Evolutionary conservation across 2,797 vertebrate genomes (phyloP), one percentile per base, ranked within the genome.

Genomic region (Enteromius paludinosus): DNA sequence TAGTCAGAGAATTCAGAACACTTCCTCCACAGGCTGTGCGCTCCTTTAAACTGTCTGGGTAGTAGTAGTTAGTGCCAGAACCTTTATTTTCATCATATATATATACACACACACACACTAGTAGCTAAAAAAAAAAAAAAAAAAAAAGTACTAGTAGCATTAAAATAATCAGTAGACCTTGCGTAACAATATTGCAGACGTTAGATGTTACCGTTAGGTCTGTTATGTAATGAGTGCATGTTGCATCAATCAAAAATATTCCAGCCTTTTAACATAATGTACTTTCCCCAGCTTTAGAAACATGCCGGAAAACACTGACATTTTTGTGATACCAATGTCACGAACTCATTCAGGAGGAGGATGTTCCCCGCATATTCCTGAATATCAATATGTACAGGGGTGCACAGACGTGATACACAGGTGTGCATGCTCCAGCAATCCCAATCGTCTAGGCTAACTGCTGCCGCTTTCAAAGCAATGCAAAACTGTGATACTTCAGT

Each of bases 201-300:
- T 52, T 20, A 54, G n/a, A 23, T 1, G 20, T 56, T 20, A 20
- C 7, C 2, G 49, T 9, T 38, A 52, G 18, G 33, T 12, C 64
- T 66, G 33, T 66, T n/a, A 12, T n/a, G 64, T 12, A 38, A 66
- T 14, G 5, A 6, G 3, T 2, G 61, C 6, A 62, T 65, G 64
- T 66, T 66, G 64, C 62, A 18, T 20, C 35, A 65, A 11, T 35
- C 62, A 1, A 65, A 65, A 35, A 20, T n/a, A 35, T 66, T 38
- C 18, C 18, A 1, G 3, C 59, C n/a, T 66, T 66, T 5, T 30
- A 30, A 2, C 30, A 3, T 7, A 9, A 18, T 64, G 33, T 18
- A 35, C 20, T 20, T 65, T 56, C 14, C 20, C 54, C n/a, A 59
- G 18, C 64, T 66, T 38, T n/a, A 66, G 64, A 66, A 66, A 66